A percentile compares a stretch with the other conserved stretches of the same genome.
phyloP scores from a whole-genome alignment of 2,888 invertebrate species.

The Aphidius colemani region DNA sequence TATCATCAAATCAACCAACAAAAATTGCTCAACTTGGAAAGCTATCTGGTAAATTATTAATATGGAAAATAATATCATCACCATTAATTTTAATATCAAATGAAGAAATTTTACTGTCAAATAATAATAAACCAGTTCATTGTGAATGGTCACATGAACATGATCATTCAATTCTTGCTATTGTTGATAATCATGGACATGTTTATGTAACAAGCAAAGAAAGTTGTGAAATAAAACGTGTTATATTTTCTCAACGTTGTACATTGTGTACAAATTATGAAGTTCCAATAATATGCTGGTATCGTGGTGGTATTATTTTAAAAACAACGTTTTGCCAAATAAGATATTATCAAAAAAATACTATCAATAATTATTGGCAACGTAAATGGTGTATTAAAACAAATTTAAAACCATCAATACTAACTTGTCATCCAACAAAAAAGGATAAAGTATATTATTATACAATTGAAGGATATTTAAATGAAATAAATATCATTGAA shows the following conservation, averaged over 20 bases:
- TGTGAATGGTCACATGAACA: constrained; percentile 46
- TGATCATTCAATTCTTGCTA: constrained; percentile 41
- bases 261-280: constrained; percentile 42
- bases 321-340: constrained; percentile 53
- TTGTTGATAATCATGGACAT: constrained; percentile 45
- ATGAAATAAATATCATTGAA: constrained; percentile 39
- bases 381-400: constrained; percentile 44
- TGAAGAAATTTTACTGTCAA: constrained; percentile 43
- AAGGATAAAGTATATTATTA: constrained; percentile 45
- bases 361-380: constrained; percentile 39
- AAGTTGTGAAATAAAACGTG: constrained; percentile 41
- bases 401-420: constrained; percentile 36
- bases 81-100: constrained; percentile 35
- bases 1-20: constrained; percentile 34
- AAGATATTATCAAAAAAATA: constrained; percentile 41
- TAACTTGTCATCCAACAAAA: constrained; percentile 41
- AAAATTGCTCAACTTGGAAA: constrained; percentile 47
- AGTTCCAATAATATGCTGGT: constrained; percentile 46
- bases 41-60: constrained; percentile 41
- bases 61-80: constrained; percentile 45
- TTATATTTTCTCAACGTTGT: constrained; percentile 45
- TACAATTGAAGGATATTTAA: constrained; percentile 47
- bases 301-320: constrained; percentile 46
- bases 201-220: constrained; percentile 45
- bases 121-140: constrained; percentile 32